phyloP scores from a whole-genome alignment of 2,113 vertebrate species.

The Pterocles gutturalis region DNA sequence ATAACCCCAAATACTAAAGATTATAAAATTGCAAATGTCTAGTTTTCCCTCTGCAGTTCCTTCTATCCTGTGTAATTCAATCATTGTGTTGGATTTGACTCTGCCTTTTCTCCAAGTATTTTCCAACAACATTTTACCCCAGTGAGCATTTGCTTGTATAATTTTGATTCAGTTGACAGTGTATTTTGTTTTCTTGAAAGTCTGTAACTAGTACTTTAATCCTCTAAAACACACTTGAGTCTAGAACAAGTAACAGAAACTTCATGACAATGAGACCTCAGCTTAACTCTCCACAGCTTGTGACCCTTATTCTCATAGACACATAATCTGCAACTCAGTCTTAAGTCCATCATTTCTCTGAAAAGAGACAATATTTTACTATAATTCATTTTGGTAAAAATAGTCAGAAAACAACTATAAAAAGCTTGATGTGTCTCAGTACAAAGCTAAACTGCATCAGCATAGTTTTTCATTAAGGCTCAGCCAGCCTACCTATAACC shows the following conservation, averaged over 20 bases:
- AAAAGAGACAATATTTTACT: not conserved
- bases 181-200: not conserved
- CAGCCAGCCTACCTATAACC: not conserved
- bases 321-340: not conserved
- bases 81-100: not conserved
- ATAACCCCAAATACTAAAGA: not conserved
- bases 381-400: not conserved
- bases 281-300: not conserved
- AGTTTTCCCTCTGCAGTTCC: not conserved
- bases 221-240: conserved; percentile 45
- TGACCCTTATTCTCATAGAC: not conserved
- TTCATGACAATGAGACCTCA: conserved; percentile 6
- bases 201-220: conserved; percentile 2
- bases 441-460: not conserved
- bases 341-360: not conserved
- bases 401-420: not conserved
- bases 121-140: not conserved
- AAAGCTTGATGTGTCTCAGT: not conserved
- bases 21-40: not conserved
- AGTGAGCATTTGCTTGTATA: not conserved
- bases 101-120: not conserved
- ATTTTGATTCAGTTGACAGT: conserved; percentile 6
- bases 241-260: conserved; percentile 29
- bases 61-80: not conserved
- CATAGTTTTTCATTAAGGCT: not conserved